phyloP scores from a whole-genome alignment of 1,140 invertebrate genomes.

The Drosophila sucinea region DNA sequence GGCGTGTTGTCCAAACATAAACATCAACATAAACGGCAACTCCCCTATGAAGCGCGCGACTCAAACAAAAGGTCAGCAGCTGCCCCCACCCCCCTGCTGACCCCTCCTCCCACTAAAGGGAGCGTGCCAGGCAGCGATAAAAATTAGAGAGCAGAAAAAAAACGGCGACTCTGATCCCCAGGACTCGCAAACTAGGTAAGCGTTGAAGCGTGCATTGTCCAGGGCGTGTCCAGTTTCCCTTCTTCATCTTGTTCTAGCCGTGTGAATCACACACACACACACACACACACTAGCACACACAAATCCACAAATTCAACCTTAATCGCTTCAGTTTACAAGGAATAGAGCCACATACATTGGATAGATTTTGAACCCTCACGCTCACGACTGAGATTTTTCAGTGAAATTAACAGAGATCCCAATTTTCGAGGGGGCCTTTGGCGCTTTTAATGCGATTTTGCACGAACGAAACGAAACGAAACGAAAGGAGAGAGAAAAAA shows the following conservation, averaged over 20 bases:
- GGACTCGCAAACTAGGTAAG: slow-evolving; percentile 24
- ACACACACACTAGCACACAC: too few relatives aligned
- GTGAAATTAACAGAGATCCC: background rate
- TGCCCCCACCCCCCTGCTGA: slow-evolving; percentile 15
- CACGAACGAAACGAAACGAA: slow-evolving; percentile 31
- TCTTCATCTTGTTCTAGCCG: background rate
- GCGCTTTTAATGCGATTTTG: slow-evolving; percentile 9
- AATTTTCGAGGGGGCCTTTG: background rate
- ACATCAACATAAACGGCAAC: slow-evolving; percentile 41
- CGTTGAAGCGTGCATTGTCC: slow-evolving; percentile 41
- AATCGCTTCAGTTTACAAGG: slow-evolving; percentile 7
- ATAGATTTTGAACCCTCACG: background rate
- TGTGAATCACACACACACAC: too few relatives aligned
- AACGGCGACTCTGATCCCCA: background rate
- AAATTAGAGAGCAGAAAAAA: slow-evolving; percentile 40
- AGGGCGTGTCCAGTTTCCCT: slow-evolving; percentile 41
- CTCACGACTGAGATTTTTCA: background rate
- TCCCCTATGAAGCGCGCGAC: slow-evolving; percentile 30
- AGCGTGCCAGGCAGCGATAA: slow-evolving; percentile 69
- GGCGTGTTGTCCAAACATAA: slow-evolving; percentile 78
- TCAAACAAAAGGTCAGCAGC: slow-evolving; percentile 46
- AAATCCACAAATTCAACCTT: slow-evolving; percentile 8
- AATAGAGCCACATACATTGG: background rate
- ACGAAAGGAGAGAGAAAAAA: slow-evolving; percentile 46
- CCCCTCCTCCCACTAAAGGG: background rate